Evolutionary conservation across 2,888 invertebrate species (phyloP), one percentile per base, ranked within the genome.

Genomic region (Chrysolina americana): DNA sequence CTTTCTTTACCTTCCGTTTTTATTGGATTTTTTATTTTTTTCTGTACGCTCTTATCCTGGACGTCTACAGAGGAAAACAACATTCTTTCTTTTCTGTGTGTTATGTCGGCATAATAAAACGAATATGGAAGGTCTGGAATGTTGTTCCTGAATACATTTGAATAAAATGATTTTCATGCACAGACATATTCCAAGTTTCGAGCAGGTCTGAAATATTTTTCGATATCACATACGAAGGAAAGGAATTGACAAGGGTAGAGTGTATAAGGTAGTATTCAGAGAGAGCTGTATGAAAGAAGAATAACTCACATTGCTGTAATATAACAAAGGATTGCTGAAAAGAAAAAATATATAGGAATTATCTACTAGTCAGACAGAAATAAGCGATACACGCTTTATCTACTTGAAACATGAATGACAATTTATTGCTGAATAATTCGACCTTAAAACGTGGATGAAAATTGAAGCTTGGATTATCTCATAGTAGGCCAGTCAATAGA

Each of bases 81-180:
- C 69, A 70, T 74, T 70, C 66, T 63, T 70, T 48, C 70, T 62
- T 28, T 41, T 73, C 15, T 73, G 64, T 73, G 44, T 71, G 73
- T 69, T 50, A 70, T 59, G 59, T 47, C 65, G 44, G 68, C 50
- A 63, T 70, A 70, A 70, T 70, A 74, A 74, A 74, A 74, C 59
- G 70, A 74, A 74, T 74, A 65, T 65, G 65, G 41, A 64, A 62
- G 75, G 71, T 63, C 65, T 56, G 75, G 75, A 71, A 71, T 71
- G 75, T 75, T 71, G 65, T 73, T 75, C 71, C 71, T 65, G 75
- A 75, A 72, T 75, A 75, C 65, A 72, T 75, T 75, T 69, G 71
- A 75, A 75, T 75, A 48, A 65, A 69, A 75, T 74, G 70, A 62
- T 70, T 62, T 66, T 70, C 70, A 48, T 59, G 70, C 70, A 66